Conservation (phyloP, 2,888 invertebrate genomes). For the Nudaria mundana region DNA sequence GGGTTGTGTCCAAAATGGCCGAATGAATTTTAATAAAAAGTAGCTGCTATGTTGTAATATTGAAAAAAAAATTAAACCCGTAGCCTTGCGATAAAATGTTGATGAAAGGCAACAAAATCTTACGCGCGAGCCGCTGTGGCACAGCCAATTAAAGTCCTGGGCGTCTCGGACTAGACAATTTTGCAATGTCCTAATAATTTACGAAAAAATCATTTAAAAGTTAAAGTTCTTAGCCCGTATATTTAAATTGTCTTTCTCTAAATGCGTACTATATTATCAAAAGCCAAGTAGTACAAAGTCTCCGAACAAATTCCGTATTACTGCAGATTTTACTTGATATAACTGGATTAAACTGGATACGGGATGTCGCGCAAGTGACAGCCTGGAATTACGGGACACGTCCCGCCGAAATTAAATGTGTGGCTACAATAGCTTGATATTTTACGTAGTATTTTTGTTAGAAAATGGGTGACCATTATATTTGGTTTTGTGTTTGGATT, state of each 20-base stretch:
- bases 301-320: conserved; percentile 43
- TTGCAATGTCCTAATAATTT: too few species aligned
- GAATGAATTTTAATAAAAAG: too few species aligned
- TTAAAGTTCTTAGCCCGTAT: too few species aligned
- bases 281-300: conserved; percentile 25
- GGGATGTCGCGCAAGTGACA: conserved; percentile 39
- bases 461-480: conserved; percentile 11
- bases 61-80: too few species aligned
- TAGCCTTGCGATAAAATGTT: too few species aligned
- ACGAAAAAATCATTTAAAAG: too few species aligned
- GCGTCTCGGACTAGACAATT: too few species aligned
- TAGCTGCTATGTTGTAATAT: too few species aligned
- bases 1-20: too few species aligned
- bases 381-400: conserved; percentile 34
- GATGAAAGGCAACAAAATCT: too few species aligned
- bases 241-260: conserved; percentile 1
- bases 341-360: conserved; percentile 43
- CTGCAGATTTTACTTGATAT: conserved; percentile 46
- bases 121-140: too few species aligned
- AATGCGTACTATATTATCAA: conserved; percentile 16
- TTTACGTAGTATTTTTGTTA: conserved; percentile 22
- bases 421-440: conserved; percentile 30
- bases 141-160: too few species aligned
- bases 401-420: conserved; percentile 38
- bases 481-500: not conserved